Percentiles rank a stretch among this genome's conserved stretches.
Conservation (phyloP, 2,797 vertebrate genomes). For the Pelochelys cantorii region DNA sequence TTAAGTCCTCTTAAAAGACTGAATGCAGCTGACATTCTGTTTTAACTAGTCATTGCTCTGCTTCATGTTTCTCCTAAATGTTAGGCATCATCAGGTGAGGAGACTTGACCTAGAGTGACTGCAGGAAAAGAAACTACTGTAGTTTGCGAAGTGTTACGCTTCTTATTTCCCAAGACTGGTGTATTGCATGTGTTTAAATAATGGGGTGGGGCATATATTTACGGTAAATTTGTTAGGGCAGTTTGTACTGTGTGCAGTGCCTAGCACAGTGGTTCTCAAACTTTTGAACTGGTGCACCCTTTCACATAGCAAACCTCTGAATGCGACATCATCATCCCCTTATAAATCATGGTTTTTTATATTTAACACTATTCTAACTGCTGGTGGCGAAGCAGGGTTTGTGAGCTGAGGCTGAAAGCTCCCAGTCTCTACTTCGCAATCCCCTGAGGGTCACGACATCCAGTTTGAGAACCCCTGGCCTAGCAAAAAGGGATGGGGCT, state of each 20-base stretch:
- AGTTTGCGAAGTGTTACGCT: constrained; percentile 34
- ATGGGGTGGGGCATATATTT: constrained; percentile 1
- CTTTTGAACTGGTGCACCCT: no score
- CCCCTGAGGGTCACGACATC: no score
- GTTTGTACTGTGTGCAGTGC: background rate
- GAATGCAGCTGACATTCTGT: background rate
- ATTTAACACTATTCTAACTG: no score
- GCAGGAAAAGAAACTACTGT: background rate
- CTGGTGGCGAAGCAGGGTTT: no score
- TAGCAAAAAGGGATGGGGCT: background rate
- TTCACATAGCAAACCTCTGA: no score
- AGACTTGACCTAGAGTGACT: background rate
- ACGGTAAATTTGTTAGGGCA: background rate
- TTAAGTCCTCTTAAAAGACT: background rate
- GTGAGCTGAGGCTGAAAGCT: no score
- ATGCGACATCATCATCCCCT: no score
- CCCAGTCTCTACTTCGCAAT: no score
- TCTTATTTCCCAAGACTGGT: constrained; percentile 20
- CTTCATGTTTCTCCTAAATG: background rate
- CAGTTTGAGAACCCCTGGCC: no score
- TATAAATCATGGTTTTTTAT: no score
- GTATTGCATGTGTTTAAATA: constrained; percentile 45
- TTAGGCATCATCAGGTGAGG: background rate
- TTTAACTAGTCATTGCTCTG: background rate
- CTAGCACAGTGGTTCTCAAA: no score